Base-by-base conservation (phyloP, 2,797 vertebrate genomes). In the Acestrorhynchus altus region DNA sequence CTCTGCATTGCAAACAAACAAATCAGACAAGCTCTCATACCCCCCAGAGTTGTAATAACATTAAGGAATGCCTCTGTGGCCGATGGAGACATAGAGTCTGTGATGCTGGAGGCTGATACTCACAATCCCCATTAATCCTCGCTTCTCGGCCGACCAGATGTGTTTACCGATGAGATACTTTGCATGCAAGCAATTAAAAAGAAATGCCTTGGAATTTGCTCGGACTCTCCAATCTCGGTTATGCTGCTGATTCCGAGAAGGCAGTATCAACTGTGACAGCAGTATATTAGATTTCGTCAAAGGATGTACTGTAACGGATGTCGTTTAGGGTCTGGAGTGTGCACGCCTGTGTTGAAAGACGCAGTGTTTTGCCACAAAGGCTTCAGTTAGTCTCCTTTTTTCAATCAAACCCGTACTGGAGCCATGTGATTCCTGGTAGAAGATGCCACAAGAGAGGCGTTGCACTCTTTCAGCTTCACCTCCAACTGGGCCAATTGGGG, bases 271-370 rank as follows among this genome's bases (percentile, higher is more conserved):
- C 76, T 78, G 67, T 42, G 65, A 78, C 56, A 49, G 15, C 20
- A 8, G 72, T 63, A 69, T 71, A 82, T 77, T 81, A 39, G 57
- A 83, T 86, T 87, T 66, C 22, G 65, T 69, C 75, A 84, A 85
- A 85, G 72, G 74, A 54, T 35, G 49, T n/a, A 7, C 59, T 83
- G 85, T 83, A 80, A 75, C n/a, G 57, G 68, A 54, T 69, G 51
- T 57, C 52, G 15, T 16, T 24, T 59, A n/a, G 57, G 46, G 42
- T 61, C 16, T 12, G 12, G 49, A 15, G 39, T 15, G 18, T 66
- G 31, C 46, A 75, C 31, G 65, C 63, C 35, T 77, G 57, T 54
- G 42, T 44, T 73, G 46, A 82, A 80, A 84, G 61, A 42, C 11
- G 15, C 44, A 51, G 39, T 80, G 83, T 83, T 71, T 66, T 71